These are phyloP conservation scores for Microtus pennsylvanicus DNA, from an alignment of 2,113 vertebrate species.

Conservation along the genomic window DNA sequence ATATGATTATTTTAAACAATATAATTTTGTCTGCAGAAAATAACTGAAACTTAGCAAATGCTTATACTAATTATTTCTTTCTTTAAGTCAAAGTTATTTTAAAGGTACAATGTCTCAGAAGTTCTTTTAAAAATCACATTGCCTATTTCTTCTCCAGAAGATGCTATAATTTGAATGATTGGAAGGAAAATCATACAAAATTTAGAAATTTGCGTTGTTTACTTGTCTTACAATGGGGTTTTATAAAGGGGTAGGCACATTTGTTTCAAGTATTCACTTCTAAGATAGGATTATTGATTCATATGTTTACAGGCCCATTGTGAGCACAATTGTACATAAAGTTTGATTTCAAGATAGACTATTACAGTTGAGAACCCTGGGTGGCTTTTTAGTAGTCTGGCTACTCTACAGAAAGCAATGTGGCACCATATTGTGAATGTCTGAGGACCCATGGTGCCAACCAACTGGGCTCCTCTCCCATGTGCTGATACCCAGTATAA, in stretches of 20 bases:
- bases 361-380: background rate
- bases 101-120: background rate
- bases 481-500: background rate
- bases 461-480: background rate
- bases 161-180: background rate
- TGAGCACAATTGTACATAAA: background rate
- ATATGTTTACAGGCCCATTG: background rate
- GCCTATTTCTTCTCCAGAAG: background rate
- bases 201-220: background rate
- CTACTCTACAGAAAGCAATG: background rate
- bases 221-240: background rate
- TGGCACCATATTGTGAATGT: background rate
- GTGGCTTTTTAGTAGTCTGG: background rate
- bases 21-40: background rate
- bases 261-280: background rate
- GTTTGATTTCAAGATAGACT: background rate
- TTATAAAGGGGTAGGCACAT: background rate
- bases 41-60: background rate
- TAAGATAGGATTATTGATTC: background rate
- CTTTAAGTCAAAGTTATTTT: slow-evolving; percentile 22
- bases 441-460: background rate
- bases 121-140: background rate
- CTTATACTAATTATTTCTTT: background rate
- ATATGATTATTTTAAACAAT: background rate
- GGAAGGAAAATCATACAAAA: background rate